phyloP scores from a whole-genome alignment of 2,797 vertebrate species.

The Aulostomus chinensis region DNA sequence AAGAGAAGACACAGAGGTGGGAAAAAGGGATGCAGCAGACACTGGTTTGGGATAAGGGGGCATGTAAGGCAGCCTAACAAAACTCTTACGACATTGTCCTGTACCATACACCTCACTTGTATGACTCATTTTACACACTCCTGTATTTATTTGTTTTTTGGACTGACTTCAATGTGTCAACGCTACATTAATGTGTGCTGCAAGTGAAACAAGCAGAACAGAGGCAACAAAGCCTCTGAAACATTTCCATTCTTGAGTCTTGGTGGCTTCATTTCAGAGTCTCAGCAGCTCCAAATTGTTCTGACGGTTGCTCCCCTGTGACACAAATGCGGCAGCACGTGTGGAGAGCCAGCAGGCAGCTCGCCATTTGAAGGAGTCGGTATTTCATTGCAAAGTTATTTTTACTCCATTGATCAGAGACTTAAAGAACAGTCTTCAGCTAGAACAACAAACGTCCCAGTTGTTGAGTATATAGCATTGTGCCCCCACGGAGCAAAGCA shows the following conservation, averaged over 20 bases:
- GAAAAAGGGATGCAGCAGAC: neutral
- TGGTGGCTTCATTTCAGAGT: constrained; percentile 9
- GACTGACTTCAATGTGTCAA: no score
- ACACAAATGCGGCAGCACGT: constrained; percentile 13
- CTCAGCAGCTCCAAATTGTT: constrained; percentile 14
- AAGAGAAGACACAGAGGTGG: neutral
- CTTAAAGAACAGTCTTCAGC: constrained; percentile 32
- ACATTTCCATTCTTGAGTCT: neutral
- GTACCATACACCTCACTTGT: neutral
- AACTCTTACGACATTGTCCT: no score
- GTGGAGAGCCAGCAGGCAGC: constrained; percentile 27
- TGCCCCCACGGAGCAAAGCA: neutral
- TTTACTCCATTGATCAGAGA: constrained; percentile 43
- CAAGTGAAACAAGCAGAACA: neutral
- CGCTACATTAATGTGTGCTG: neutral
- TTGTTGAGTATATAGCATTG: constrained; percentile 1
- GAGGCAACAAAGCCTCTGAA: neutral
- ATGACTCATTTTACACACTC: no score
- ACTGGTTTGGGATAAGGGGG: no score
- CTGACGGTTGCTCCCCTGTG: constrained; percentile 1
- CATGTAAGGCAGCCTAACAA: no score
- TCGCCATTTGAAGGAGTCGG: constrained; percentile 27
- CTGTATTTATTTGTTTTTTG: no score
- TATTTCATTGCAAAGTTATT: constrained; percentile 37
- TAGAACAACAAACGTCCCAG: constrained; percentile 14